phyloP scores from a whole-genome alignment of 2,797 vertebrate species.

The Pangasius sanitwongsei region DNA sequence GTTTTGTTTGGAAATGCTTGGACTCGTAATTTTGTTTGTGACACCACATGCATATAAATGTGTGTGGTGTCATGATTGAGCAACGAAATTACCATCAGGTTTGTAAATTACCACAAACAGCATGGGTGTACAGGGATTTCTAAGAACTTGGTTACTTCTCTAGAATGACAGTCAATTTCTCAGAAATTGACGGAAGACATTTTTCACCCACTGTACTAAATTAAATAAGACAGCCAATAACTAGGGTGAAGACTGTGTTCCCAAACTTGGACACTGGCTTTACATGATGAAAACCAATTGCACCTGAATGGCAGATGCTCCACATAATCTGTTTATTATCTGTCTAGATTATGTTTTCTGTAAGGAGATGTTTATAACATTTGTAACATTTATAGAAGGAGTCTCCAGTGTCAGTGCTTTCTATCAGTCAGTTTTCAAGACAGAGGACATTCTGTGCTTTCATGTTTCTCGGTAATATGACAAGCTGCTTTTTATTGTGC shows the following conservation, averaged over 20 bases:
- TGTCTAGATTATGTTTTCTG: neutral
- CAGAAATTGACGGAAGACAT: slow-evolving; percentile 33
- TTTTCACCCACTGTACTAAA: neutral
- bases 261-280: neutral
- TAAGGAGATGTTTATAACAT: neutral
- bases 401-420: neutral
- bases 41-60: slow-evolving; percentile 1
- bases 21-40: neutral
- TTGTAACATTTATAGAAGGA: neutral
- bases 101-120: slow-evolving; percentile 38
- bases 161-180: slow-evolving; percentile 43
- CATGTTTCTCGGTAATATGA: neutral
- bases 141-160: slow-evolving; percentile 36
- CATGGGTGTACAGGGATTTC: slow-evolving; percentile 43
- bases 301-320: neutral
- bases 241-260: neutral
- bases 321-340: neutral
- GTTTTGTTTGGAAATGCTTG: slow-evolving; percentile 19
- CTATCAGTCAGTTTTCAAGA: neutral
- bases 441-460: neutral
- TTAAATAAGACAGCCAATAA: neutral
- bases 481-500: neutral
- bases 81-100: slow-evolving; percentile 21
- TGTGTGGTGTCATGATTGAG: slow-evolving; percentile 14
- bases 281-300: neutral